Base-by-base conservation (phyloP, 2,113 vertebrate species). In the Corythoichthys haematopterus region DNA sequence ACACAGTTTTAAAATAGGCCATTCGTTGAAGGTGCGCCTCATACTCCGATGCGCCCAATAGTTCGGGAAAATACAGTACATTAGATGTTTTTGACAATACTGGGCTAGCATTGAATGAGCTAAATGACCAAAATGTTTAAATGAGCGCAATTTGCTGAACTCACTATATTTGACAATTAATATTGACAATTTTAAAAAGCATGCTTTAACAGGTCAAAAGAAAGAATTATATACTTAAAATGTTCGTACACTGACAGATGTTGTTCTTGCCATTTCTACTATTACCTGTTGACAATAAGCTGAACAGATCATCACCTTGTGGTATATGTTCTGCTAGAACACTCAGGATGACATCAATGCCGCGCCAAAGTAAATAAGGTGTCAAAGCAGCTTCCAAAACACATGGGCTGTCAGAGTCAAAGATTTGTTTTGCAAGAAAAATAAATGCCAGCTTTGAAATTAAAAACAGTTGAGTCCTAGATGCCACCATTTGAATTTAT, bases 391-490 rank as follows among this genome's bases (percentile, higher is more conserved):
- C 20, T 20, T 6, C n/a, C 47, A 66, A 59, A 59, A 63, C 57
- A 74, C 67, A 53, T 50, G 47, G 28, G 50, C 53, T 62, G 76
- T 75, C 67, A 53, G 50, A 71, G 64, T 37, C 52, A 56, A 61
- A 38, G 48, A 64, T 71, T 64, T 67, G 66, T 67, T 60, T 69
- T 65, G 62, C n/a, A 48, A 47, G 60, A 58, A 68, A 47, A 64
- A 75, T 75, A 69, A 43, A 40, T 36, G 64, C 47, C 64, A 69
- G 52, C 20, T 47, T 64, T 20, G 35, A 33, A 64, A 77, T 60
- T 67, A 47, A 62, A 81, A 79, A 58, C 74, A 67, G 70, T 74
- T 50, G 37, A 38, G 45, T 28, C 28, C 28, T 0, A 28, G 68
- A 10, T 10, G 9, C 16, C 36, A 1, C 7, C 36, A 16, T 59